phyloP scores from a whole-genome alignment of 1,140 invertebrate species.

The Meloidogyne floridensis region DNA sequence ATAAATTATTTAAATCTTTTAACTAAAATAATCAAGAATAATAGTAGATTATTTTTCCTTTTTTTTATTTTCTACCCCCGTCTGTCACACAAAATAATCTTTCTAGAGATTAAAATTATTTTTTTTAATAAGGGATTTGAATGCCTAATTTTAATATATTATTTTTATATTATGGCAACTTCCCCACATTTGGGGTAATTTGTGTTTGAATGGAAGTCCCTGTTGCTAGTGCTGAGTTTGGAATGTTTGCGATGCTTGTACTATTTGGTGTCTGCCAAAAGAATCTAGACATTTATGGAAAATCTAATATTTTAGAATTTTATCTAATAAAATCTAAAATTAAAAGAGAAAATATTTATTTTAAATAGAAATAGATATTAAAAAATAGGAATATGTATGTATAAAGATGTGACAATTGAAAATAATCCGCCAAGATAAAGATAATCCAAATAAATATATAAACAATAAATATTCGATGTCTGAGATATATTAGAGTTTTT shows the following conservation, averaged over 20 bases:
- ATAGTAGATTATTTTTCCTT: too few relatives aligned
- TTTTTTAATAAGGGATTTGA: neutral
- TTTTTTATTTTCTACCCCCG: neutral
- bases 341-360: neutral
- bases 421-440: too few relatives aligned
- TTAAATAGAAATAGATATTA: neutral
- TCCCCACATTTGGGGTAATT: constrained; percentile 2
- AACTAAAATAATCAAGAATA: too few relatives aligned
- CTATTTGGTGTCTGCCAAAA: constrained; percentile 21
- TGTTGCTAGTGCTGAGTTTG: neutral
- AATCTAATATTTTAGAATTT: neutral
- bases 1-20: too few relatives aligned
- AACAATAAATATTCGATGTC: too few relatives aligned
- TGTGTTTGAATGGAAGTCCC: neutral
- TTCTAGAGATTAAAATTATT: neutral
- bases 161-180: neutral
- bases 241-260: neutral
- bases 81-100: neutral
- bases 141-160: neutral
- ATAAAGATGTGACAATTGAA: neutral
- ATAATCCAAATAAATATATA: too few relatives aligned
- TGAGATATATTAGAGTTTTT: too few relatives aligned
- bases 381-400: too few relatives aligned
- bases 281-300: constrained; percentile 15
- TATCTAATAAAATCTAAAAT: neutral